Evolutionary conservation across 2,888 invertebrate species (phyloP).

Genomic region (Leucophenga maculata): DNA sequence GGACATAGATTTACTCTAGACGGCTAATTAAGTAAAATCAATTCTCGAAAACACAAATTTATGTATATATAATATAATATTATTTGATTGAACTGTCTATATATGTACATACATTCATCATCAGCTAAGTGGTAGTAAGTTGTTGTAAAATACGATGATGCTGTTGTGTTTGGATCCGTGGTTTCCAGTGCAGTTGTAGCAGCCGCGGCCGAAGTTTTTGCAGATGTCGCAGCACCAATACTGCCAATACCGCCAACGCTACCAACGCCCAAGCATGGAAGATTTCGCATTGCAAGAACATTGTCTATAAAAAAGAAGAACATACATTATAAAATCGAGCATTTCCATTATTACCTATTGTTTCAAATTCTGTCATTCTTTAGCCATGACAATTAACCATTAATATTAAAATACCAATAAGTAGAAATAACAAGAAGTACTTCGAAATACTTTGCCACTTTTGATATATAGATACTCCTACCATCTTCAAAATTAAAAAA

Average conservation of each 20-base stretch:
- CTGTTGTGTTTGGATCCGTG: slow-evolving; percentile 57
- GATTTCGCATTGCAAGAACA: slow-evolving; percentile 71
- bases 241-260: slow-evolving; percentile 51
- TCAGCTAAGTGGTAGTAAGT: slow-evolving; percentile 71
- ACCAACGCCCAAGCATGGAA: slow-evolving; percentile 66
- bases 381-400: too few species aligned
- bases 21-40: too few species aligned
- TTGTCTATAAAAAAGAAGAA: slow-evolving; percentile 70
- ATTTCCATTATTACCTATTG: slow-evolving; percentile 8
- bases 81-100: neutral
- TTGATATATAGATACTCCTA: too few species aligned
- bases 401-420: too few species aligned
- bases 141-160: slow-evolving; percentile 70
- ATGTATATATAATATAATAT: too few species aligned
- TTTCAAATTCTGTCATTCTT: too few species aligned
- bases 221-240: slow-evolving; percentile 42
- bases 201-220: slow-evolving; percentile 42
- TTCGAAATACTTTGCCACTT: too few species aligned
- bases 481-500: too few species aligned
- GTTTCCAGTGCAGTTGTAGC: slow-evolving; percentile 60
- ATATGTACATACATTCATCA: slow-evolving; percentile 70
- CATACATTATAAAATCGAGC: slow-evolving; percentile 46
- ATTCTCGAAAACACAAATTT: too few species aligned
- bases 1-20: too few species aligned
- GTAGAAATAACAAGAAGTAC: too few species aligned